A percentile compares a stretch with the other conserved stretches of the same genome.
phyloP scores from a whole-genome alignment of 92 coral and sea anemone genomes.

The Heliopora coerulea region DNA sequence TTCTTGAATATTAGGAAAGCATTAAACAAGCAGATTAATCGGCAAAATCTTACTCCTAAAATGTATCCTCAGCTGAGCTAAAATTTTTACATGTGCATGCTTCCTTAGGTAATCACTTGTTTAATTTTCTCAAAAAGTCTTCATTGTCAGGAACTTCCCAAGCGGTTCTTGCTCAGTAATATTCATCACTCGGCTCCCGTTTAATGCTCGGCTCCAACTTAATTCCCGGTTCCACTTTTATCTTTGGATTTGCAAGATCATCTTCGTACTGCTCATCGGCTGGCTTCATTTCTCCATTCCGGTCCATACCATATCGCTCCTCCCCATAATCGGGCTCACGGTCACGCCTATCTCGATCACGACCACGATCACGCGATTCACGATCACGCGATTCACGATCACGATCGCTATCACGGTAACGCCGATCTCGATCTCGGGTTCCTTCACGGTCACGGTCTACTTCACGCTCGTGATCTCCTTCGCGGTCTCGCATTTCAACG shows the following conservation, averaged over 20 bases:
- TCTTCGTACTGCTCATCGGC: neutral
- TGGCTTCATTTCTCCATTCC: slow-evolving; percentile 13
- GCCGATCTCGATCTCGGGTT: slow-evolving; percentile 36
- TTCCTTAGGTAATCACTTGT: too few relatives aligned
- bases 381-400: slow-evolving; percentile 44
- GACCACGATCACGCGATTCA: slow-evolving; percentile 42
- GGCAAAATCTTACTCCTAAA: too few relatives aligned
- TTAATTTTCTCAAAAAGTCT: too few relatives aligned
- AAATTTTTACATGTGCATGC: too few relatives aligned
- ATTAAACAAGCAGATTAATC: too few relatives aligned
- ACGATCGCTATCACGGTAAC: slow-evolving; percentile 53
- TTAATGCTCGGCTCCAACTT: slow-evolving; percentile 1
- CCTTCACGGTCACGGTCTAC: slow-evolving; percentile 40
- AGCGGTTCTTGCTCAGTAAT: too few relatives aligned
- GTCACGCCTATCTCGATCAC: slow-evolving; percentile 44
- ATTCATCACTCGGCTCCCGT: slow-evolving; percentile 14
- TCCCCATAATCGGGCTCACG: slow-evolving; percentile 13
- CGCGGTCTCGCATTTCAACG: slow-evolving; percentile 40
- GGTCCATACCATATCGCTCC: slow-evolving; percentile 1
- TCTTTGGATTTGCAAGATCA: neutral
- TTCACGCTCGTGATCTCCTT: slow-evolving; percentile 41
- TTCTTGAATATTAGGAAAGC: too few relatives aligned
- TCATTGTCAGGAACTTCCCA: too few relatives aligned
- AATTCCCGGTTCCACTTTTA: neutral
- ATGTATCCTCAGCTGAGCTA: too few relatives aligned